Conservation (phyloP, 2,797 vertebrate species). For the Tolypeutes matacus region DNA sequence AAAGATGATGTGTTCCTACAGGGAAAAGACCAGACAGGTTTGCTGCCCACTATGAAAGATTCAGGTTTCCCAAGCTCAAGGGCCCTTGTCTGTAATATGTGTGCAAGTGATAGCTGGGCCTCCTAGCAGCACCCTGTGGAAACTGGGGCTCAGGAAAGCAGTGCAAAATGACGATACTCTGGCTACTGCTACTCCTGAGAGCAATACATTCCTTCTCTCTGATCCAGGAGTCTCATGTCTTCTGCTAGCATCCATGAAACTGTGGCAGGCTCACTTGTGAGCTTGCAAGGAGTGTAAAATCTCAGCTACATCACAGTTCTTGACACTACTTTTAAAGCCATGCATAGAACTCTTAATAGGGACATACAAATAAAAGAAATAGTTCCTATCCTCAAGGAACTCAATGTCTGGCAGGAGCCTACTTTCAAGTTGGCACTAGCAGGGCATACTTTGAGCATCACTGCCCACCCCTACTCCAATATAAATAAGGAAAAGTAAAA, state of each 20-base stretch:
- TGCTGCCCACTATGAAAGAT: background rate
- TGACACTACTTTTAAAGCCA: background rate
- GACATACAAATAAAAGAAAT: background rate
- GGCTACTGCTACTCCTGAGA: background rate
- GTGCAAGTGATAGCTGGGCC: background rate
- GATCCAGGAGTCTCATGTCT: accelerated
- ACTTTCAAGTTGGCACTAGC: background rate
- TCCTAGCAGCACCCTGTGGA: too few relatives aligned
- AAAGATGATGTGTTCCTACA: background rate
- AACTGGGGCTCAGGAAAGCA: background rate
- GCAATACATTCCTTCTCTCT: background rate
- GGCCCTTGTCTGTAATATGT: background rate
- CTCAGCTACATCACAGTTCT: background rate
- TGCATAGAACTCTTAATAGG: background rate
- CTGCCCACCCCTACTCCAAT: background rate
- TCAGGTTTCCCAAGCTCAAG: background rate
- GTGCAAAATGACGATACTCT: background rate
- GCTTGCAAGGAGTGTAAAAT: background rate
- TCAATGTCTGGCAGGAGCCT: background rate
- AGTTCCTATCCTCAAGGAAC: background rate
- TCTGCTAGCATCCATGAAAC: background rate
- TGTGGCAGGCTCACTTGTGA: background rate
- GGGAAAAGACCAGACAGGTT: background rate
- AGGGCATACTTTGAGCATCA: background rate
- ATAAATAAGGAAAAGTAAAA: background rate